phyloP scores from a whole-genome alignment of 2,113 vertebrate genomes.

The Corythornis madagascariensis region DNA sequence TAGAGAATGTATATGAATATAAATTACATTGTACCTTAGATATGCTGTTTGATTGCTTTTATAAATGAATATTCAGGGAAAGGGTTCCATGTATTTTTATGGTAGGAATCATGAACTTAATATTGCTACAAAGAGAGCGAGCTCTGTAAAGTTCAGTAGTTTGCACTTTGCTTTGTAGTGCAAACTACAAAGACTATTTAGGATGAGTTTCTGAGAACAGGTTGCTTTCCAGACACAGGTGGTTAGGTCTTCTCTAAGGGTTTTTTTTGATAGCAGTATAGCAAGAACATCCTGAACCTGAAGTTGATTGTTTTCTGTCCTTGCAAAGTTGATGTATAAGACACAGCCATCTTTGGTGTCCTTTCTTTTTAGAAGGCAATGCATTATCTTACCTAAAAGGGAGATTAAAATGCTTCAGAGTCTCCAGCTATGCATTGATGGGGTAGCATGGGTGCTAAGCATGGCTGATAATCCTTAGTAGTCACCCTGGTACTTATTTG shows the following conservation, averaged over 20 bases:
- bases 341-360: not conserved
- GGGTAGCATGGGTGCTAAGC: not conserved
- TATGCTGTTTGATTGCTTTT: not conserved
- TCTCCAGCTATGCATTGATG: not conserved
- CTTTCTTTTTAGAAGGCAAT: not conserved
- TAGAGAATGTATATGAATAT: not conserved
- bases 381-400: not conserved
- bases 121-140: not conserved
- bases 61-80: not conserved
- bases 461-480: not conserved
- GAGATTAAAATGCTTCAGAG: not conserved
- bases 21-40: not conserved
- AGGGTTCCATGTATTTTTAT: not conserved
- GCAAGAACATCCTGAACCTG: not conserved
- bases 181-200: not conserved
- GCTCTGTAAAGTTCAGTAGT: not conserved
- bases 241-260: not conserved
- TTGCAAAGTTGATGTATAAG: not conserved
- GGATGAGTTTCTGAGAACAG: not conserved
- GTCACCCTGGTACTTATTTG: not conserved
- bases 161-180: not conserved
- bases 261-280: not conserved
- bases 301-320: not conserved
- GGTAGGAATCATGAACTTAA: not conserved
- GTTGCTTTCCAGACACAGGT: not conserved